Percentiles rank a stretch among this genome's conserved stretches.
Conservation (phyloP, 1,140 invertebrate genomes). For the Drosophila saltans region DNA sequence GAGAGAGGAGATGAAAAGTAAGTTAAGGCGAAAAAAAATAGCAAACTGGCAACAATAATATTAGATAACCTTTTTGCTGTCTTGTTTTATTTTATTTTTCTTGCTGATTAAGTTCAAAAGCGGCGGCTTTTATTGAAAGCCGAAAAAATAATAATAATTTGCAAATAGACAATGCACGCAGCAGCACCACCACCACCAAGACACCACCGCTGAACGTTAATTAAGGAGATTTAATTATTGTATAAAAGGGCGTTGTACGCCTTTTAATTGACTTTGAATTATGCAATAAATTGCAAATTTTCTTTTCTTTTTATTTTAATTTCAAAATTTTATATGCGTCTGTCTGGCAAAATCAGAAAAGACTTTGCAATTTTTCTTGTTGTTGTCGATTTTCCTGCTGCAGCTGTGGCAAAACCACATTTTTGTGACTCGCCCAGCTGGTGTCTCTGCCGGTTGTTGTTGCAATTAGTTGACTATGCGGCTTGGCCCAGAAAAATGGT, state of each 20-base stretch:
- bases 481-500: conserved; percentile 64
- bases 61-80: conserved; percentile 63
- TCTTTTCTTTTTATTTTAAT: conserved; percentile 34
- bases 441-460: conserved; percentile 33
- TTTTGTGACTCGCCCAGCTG: conserved; percentile 45
- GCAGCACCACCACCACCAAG: conserved; percentile 8
- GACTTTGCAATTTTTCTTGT: conserved; percentile 3
- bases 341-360: conserved; percentile 13
- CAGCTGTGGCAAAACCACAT: conserved; percentile 63
- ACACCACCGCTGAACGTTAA: conserved; percentile 49
- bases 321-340: conserved; percentile 27
- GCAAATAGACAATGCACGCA: conserved; percentile 67
- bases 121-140: conserved; percentile 44
- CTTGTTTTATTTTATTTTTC: conserved; percentile 59
- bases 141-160: conserved; percentile 54
- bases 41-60: conserved; percentile 30
- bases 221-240: conserved; percentile 56
- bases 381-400: conserved; percentile 12
- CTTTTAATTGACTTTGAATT: conserved; percentile 54
- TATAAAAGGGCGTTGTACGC: conserved; percentile 51
- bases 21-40: conserved; percentile 9
- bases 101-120: conserved; percentile 53
- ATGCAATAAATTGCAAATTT: conserved; percentile 59
- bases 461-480: conserved; percentile 76
- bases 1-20: neutral